Evolutionary conservation across 2,797 vertebrate genomes (phyloP), one percentile per base, ranked within the genome.

Genomic region (Sparidentex hasta): DNA sequence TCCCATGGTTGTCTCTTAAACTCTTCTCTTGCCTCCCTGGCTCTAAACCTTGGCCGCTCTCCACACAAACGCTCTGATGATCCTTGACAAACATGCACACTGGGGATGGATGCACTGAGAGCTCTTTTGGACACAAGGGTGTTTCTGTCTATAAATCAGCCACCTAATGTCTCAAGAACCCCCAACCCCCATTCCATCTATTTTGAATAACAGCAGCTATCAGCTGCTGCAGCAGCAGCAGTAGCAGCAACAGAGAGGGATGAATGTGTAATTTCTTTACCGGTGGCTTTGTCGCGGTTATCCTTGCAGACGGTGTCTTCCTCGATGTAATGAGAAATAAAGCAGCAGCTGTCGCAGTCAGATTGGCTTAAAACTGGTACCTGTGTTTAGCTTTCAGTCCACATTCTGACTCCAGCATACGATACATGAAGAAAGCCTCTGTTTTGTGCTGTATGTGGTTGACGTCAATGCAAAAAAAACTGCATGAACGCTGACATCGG

Each of bases 391-490:
- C 71, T 83, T 70, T 84, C 68, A 80, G 76, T 84, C 84, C 92
- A 93, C 88, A 90, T 80, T 90, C 77, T 86, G 82, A 75, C 70
- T 78, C 80, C 63, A 70, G 54, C 80, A 87, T 71, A 88, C 72
- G 78, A 88, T 85, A 90, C 71, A 88, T 85, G 86, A 86, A 92
- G 90, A 90, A 88, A 92, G 78, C 92, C 80, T 89, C 82, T 87
- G 89, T 92, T 93, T 87, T 84, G 89, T 93, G 90, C 87, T 85
- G 84, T 88, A 80, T 87, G 83, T 80, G 78, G 86, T 90, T 95
- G 96, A 96, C 95, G 95, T 96, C 96, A 95, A 95, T 94, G 93
- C 91, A 94, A 93, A 91, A 27, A 27, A 86, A 82, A 59, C 90
- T 85, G 93, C 93, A 94, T 86, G 91, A 94, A 91, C 83, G 76